Percentiles rank a stretch among this genome's conserved stretches.
These are phyloP conservation scores for Pelagia noctiluca DNA, from an alignment of 30 jellyfish, hydroid and myxozoan genomes.

Conservation along the genomic window DNA sequence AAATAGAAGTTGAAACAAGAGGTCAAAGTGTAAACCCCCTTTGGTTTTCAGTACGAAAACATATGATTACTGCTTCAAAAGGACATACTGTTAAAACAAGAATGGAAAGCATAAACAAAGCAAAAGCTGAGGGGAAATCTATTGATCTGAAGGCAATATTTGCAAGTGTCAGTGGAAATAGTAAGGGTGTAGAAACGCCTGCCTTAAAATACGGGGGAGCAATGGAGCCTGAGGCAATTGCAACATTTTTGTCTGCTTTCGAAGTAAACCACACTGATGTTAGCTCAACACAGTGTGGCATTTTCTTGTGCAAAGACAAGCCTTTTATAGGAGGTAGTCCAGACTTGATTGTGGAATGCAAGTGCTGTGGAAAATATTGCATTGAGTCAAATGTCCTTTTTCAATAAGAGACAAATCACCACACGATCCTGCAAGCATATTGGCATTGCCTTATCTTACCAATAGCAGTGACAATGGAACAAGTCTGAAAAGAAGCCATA, in stretches of 20 bases:
- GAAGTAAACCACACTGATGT: constrained; percentile 23
- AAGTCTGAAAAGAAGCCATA: no score
- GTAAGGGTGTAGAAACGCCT: constrained; percentile 28
- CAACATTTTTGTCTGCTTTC: not conserved
- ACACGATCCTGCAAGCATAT: constrained; percentile 23
- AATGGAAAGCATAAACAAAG: constrained; percentile 3
- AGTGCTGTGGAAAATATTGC: constrained; percentile 34
- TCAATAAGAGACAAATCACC: constrained; percentile 47
- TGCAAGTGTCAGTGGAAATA: not conserved
- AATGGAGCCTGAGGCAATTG: constrained; percentile 30
- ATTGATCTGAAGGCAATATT: not conserved
- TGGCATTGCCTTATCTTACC: constrained; percentile 13
- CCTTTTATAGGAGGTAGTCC: constrained; percentile 55
- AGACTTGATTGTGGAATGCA: constrained; percentile 34
- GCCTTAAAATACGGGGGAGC: constrained; percentile 33
- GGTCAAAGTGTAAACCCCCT: constrained; percentile 54
- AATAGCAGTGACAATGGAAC: not conserved
- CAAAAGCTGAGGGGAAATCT: not conserved
- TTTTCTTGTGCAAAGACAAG: constrained; percentile 18
- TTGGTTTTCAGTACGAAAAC: constrained; percentile 36
- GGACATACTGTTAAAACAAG: constrained; percentile 4
- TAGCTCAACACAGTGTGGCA: constrained; percentile 55
- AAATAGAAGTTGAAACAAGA: constrained; percentile 29
- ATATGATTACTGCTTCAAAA: constrained; percentile 47
- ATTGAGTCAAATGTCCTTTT: constrained; percentile 48